Evolutionary conservation across 2,888 invertebrate species (phyloP).

Genomic region (Onthophagus sagittarius): DNA sequence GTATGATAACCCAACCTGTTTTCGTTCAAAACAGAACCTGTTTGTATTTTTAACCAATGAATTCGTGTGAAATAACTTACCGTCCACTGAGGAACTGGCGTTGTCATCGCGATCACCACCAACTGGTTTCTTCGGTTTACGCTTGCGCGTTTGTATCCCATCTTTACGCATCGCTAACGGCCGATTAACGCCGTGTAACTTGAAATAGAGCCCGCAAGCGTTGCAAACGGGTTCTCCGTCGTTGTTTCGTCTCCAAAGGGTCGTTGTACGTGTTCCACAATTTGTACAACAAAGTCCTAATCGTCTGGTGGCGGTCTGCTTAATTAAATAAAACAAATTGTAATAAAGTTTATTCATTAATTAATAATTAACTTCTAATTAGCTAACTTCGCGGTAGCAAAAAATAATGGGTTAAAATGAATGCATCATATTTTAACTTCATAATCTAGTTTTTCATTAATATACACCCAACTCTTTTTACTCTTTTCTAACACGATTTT

Average conservation of each 20-base stretch:
- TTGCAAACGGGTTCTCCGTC: slow-evolving; percentile 99
- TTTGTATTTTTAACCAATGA: not conserved
- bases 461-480: too few species aligned
- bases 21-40: not conserved
- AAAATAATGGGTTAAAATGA: too few species aligned
- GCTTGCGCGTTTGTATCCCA: slow-evolving; percentile 92
- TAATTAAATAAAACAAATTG: slow-evolving; percentile 39
- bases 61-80: slow-evolving; percentile 31
- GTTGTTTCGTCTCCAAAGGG: slow-evolving; percentile 96
- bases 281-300: slow-evolving; percentile 93
- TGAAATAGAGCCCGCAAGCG: slow-evolving; percentile 95
- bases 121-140: slow-evolving; percentile 83
- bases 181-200: slow-evolving; percentile 88
- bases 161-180: slow-evolving; percentile 95
- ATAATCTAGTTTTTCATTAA: too few species aligned
- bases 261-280: slow-evolving; percentile 95
- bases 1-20: not conserved
- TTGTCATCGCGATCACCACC: slow-evolving; percentile 50
- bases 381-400: too few species aligned
- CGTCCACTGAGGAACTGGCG: slow-evolving; percentile 44
- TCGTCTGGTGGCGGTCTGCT: slow-evolving; percentile 78
- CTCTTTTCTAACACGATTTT: too few species aligned
- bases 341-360: too few species aligned
- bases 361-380: too few species aligned
- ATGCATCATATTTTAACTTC: too few species aligned